Base-by-base conservation (phyloP, 2,797 vertebrate genomes). In the Lerista edwardsae region DNA sequence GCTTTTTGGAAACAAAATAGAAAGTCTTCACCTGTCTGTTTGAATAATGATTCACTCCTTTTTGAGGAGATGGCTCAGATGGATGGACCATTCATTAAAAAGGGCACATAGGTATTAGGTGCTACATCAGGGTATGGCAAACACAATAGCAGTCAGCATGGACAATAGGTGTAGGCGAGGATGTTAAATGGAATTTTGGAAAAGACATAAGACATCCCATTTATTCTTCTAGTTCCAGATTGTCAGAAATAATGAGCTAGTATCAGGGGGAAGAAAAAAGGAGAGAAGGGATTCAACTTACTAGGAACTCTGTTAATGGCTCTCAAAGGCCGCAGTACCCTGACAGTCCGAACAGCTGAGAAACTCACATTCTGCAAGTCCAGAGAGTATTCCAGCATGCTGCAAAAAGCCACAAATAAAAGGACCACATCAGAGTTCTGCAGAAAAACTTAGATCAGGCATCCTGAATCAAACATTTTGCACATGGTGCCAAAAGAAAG, bases 361-460 rank as follows among this genome's bases (percentile, higher is more conserved):
- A 99, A 98, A 92, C 98, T 99, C 96, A 99, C 98, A 0, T 97
- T 99, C 97, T 99, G 98, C 93, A 99, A 96, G 97, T 99, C 98
- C 94, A 99, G 96, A n/a, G 98, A 99, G 89, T 99, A 99, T 95
- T 99, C 98, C 97, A 99, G 93, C 98, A 99, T 99, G 95, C 98
- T 99, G 96, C 8, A 88, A 87, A 94, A 90, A 85, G 68, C 47
- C 85, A 93, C 61, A 76, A 76, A 84, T 2, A 41, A 0, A 83
- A 84, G 85, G 88, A 78, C 3, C 85, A 68, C 1, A 6, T 95
- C 92, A 79, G 87, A 92, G 92, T 92, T 87, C 93, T 93, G 51
- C 27, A 80, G 86, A 67, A 89, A 89, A 90, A 59, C 71, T 85
- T 86, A 79, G 80, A 88, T 79, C 89, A 93, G 91, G 91, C 90